Evolutionary conservation across 2,888 invertebrate genomes (phyloP).

Genomic region (Limenitis camilla): DNA sequence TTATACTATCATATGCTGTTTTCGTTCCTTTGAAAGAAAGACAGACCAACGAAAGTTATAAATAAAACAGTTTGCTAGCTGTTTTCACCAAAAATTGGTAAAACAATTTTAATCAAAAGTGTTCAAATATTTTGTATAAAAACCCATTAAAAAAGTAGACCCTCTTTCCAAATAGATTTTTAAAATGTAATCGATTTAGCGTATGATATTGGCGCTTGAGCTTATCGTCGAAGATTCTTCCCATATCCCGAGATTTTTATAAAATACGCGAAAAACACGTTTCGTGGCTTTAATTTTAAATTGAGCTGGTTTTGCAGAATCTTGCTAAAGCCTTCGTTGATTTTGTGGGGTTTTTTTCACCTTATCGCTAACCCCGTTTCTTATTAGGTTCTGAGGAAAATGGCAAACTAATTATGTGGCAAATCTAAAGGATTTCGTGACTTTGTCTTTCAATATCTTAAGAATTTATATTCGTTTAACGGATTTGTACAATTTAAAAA

Average conservation of each 20-base stretch:
- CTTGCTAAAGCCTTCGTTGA: conserved; percentile 67
- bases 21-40: too few relatives aligned
- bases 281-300: conserved; percentile 76
- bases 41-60: too few relatives aligned
- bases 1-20: too few relatives aligned
- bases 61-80: too few relatives aligned
- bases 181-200: conserved; percentile 30
- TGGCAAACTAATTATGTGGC: conserved; percentile 59
- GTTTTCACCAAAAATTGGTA: too few relatives aligned
- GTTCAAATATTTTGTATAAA: neutral
- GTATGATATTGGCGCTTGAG: conserved; percentile 42
- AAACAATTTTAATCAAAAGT: too few relatives aligned
- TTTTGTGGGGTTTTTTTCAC: conserved; percentile 53
- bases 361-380: conserved; percentile 43
- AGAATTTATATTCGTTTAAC: conserved; percentile 11
- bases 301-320: conserved; percentile 71
- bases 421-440: conserved; percentile 30
- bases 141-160: neutral
- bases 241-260: conserved; percentile 70
- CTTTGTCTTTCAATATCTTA: conserved; percentile 29
- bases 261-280: conserved; percentile 74
- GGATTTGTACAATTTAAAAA: conserved; percentile 5
- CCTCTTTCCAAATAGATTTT: conserved; percentile 11
- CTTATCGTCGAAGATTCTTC: conserved; percentile 65
- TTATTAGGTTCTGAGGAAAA: conserved; percentile 57